A percentile compares a stretch with the other conserved stretches of the same genome.
These are phyloP conservation scores for Tinea pellionella DNA, from an alignment of 2,888 invertebrate genomes.

Conservation along the genomic window DNA sequence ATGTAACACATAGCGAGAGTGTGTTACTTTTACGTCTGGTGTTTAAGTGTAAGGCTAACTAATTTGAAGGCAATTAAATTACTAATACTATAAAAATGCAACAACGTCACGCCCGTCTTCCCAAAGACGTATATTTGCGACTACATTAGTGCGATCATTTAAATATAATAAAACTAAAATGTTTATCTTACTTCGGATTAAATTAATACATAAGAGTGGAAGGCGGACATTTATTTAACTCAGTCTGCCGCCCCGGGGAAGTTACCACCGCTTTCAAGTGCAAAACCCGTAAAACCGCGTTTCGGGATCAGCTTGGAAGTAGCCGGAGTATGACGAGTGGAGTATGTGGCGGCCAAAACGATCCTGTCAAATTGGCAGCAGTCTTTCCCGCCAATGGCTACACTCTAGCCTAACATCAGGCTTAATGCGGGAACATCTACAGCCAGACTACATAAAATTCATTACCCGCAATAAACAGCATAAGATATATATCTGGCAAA, in stretches of 20 bases:
- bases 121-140: background rate
- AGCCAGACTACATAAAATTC: too few species aligned
- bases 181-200: background rate
- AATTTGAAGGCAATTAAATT: background rate
- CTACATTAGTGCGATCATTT: too few species aligned
- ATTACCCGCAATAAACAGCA: too few species aligned
- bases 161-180: too few species aligned
- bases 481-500: too few species aligned
- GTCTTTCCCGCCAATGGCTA: too few species aligned
- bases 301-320: background rate
- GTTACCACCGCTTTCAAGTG: background rate
- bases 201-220: background rate
- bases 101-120: background rate
- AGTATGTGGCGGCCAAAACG: background rate
- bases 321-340: too few species aligned
- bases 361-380: background rate
- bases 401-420: background rate
- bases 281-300: background rate
- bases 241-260: background rate
- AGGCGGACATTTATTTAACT: background rate
- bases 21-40: too few species aligned
- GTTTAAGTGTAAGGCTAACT: background rate
- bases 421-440: too few species aligned
- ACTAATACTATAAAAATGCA: background rate
- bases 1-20: too few species aligned